Conservation (phyloP, 2,888 invertebrate genomes). For the Tridacna crocea region DNA sequence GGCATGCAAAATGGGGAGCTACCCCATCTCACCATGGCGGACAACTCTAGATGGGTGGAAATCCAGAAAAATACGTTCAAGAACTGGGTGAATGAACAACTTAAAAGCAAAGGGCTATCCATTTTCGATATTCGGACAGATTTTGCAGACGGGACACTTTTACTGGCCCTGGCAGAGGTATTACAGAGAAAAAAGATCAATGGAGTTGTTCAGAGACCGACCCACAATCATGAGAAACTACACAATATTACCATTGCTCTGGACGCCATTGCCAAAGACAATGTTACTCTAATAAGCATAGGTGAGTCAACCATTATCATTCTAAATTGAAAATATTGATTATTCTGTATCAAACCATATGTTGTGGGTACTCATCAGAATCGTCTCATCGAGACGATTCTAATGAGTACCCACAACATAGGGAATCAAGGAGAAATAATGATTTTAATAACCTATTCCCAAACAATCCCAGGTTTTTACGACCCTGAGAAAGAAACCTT, state of each 20-base stretch:
- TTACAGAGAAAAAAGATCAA: constrained; percentile 89
- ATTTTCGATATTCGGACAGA: constrained; percentile 95
- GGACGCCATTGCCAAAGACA: constrained; percentile 96
- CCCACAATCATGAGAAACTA: constrained; percentile 97
- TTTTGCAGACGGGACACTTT: constrained; percentile 94
- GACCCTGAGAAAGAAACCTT: too few relatives aligned
- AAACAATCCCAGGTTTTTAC: too few relatives aligned
- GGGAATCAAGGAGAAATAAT: too few relatives aligned
- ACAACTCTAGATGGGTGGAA: constrained; percentile 94
- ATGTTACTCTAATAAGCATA: constrained; percentile 98
- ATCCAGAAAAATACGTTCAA: constrained; percentile 90
- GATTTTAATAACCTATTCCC: too few relatives aligned
- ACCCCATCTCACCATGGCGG: constrained; percentile 90
- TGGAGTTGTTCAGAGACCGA: constrained; percentile 89
- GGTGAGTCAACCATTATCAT: constrained; percentile 86
- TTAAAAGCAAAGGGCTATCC: constrained; percentile 83
- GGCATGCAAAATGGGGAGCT: constrained; percentile 36
- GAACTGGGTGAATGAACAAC: constrained; percentile 97
- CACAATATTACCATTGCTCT: constrained; percentile 98
- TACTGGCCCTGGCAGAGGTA: constrained; percentile 96
- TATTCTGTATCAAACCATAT: too few relatives aligned
- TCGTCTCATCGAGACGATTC: too few relatives aligned
- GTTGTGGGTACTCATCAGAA: too few relatives aligned
- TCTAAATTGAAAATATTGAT: too few relatives aligned
- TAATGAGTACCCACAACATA: too few relatives aligned